These are phyloP conservation scores for Amblyornis subalaris DNA, from an alignment of 2,113 vertebrate genomes.

Conservation along the genomic window DNA sequence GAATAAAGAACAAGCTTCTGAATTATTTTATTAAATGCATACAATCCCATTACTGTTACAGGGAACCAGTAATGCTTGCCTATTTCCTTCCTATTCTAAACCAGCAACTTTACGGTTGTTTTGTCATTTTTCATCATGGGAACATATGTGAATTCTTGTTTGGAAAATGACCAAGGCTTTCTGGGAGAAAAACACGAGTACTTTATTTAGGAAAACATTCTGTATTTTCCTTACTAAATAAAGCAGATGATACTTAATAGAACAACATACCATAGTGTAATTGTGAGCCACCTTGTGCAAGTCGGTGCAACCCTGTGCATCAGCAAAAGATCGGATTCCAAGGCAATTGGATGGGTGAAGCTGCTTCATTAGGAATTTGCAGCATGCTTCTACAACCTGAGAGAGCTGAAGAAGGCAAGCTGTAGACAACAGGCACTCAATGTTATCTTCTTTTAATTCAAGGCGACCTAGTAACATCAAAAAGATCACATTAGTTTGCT, in stretches of 20 bases:
- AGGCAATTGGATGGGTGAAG: slow-evolving; percentile 98
- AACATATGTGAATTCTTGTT: neutral
- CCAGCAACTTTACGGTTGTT: neutral
- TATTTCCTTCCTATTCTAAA: neutral
- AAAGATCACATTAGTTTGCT: neutral
- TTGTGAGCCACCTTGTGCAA: slow-evolving; percentile 93
- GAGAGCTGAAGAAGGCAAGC: slow-evolving; percentile 95
- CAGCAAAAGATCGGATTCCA: slow-evolving; percentile 94
- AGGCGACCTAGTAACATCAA: slow-evolving; percentile 80
- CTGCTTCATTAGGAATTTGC: slow-evolving; percentile 94
- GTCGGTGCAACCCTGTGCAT: slow-evolving; percentile 93
- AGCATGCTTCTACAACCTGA: slow-evolving; percentile 94
- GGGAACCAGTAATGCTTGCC: neutral
- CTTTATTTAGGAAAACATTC: neutral
- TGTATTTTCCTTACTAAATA: neutral
- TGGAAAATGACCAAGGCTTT: neutral
- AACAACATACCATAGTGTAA: slow-evolving; percentile 92
- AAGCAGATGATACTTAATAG: neutral
- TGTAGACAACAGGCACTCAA: slow-evolving; percentile 92
- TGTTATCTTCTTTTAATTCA: slow-evolving; percentile 95
- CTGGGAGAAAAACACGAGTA: neutral
- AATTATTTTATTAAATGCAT: neutral
- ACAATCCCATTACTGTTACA: neutral
- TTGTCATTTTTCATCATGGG: neutral
- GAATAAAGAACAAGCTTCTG: neutral